Evolutionary conservation across 2,113 vertebrate species (phyloP).

Genomic region (Tympanuchus pallidicinctus): DNA sequence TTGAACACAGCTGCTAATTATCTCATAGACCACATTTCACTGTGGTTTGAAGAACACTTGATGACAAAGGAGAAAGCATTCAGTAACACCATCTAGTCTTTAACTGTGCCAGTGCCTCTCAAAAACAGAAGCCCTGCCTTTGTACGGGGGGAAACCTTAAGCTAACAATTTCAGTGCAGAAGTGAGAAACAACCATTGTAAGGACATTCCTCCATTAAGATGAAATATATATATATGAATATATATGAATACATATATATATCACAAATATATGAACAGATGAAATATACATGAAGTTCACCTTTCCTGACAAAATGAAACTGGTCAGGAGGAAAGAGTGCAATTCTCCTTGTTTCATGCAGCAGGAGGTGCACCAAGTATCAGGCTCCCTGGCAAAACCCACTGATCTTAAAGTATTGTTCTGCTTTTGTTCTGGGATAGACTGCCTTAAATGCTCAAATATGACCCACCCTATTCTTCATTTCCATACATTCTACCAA

Average conservation of each 20-base stretch:
- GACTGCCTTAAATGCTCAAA: neutral
- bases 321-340: neutral
- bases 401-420: neutral
- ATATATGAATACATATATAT: too few relatives aligned
- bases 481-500: neutral
- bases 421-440: neutral
- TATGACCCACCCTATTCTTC: neutral
- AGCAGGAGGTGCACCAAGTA: rapidly evolving
- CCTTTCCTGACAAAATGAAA: neutral
- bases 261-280: neutral
- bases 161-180: neutral
- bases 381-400: neutral
- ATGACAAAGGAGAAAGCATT: conserved; percentile 23
- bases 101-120: neutral
- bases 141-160: neutral
- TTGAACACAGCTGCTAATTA: conserved; percentile 34
- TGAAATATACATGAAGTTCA: neutral
- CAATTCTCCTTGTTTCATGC: neutral
- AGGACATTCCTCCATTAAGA: neutral
- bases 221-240: too few relatives aligned
- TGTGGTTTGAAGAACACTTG: neutral
- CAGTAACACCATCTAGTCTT: neutral
- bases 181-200: neutral
- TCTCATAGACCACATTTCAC: neutral
- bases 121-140: neutral